Evolutionary conservation across 1,140 invertebrate genomes (phyloP).

Genomic region (Cyrtorhinus lividipennis): DNA sequence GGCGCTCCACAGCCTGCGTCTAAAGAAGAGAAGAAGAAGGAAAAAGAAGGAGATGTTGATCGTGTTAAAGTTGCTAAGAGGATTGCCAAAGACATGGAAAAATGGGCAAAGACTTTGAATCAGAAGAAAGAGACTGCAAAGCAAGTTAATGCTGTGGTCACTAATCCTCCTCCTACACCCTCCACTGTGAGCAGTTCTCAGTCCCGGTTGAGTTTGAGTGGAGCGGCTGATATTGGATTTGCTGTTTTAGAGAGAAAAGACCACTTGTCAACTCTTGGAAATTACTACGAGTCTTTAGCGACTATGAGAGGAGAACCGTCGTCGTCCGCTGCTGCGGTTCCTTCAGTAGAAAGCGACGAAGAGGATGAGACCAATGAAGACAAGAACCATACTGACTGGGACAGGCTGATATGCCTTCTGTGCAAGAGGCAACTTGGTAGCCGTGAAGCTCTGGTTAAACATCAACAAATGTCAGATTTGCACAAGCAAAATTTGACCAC

Average conservation of each 20-base stretch:
- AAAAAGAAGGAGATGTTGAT: slow-evolving; percentile 29
- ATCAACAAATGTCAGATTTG: slow-evolving; percentile 83
- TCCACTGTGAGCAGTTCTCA: too few species aligned
- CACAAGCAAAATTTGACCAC: slow-evolving; percentile 85
- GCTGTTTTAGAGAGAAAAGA: slow-evolving; percentile 55
- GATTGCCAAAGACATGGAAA: slow-evolving; percentile 92
- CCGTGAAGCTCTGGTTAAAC: slow-evolving; percentile 74
- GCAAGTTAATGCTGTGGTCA: slow-evolving; percentile 41
- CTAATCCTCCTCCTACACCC: too few species aligned
- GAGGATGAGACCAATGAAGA: slow-evolving; percentile 32
- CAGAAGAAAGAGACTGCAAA: slow-evolving; percentile 84
- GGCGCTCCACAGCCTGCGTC: slow-evolving; percentile 17
- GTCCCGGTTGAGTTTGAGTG: too few species aligned
- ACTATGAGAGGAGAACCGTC: too few species aligned
- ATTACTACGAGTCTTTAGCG: not conserved
- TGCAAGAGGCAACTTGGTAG: slow-evolving; percentile 91
- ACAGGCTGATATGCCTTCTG: slow-evolving; percentile 84
- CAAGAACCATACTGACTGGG: slow-evolving; percentile 54
- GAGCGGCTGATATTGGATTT: slow-evolving; percentile 79
- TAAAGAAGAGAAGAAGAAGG: slow-evolving; percentile 28
- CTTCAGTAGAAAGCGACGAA: slow-evolving; percentile 48
- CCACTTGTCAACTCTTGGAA: slow-evolving; percentile 13
- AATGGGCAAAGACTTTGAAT: slow-evolving; percentile 94
- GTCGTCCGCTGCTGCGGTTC: slow-evolving; percentile 47
- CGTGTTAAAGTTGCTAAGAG: slow-evolving; percentile 89